Evolutionary conservation across 2,797 vertebrate species (phyloP), one percentile per base, ranked within the genome.

Genomic region (Phoxinus dragarum): DNA sequence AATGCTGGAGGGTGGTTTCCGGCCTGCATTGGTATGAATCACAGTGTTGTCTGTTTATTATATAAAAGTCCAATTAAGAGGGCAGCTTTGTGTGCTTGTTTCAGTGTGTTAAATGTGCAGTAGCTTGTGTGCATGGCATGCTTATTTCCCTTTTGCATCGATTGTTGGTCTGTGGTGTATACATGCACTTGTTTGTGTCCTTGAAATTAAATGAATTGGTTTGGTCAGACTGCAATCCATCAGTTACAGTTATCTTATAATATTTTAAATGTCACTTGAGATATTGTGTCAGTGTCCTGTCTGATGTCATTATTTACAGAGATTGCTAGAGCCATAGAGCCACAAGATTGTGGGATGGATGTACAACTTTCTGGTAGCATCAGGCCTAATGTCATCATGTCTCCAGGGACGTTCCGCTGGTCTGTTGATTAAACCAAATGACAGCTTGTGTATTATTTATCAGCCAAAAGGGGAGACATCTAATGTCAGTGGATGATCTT

Each of bases 361-460:
- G 21, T 75, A 38, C 36, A 12, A 34, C 7, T 76, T n/a, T 42
- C 61, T 80, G 34, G 14, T 61, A 42, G 21, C 8, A 66, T 77
- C 14, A 23, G 47, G 38, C 34, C 38, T 81, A 76, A 76, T 86
- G 79, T 86, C 84, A 67, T 31, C 9, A 31, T 75, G 19, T 68
- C 78, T 81, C 71, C 31, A 56, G 84, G 59, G 79, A 81, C 3
- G 9, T 36, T 11, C 40, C 16, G 16, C 44, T 74, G 47, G 12
- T 67, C 79, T 81, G 61, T 36, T 27, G 42, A 67, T 86, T 74
- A 47, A 81, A 67, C 71, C 38, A 68, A 56, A 64, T 73, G 19
- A 66, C 59, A 59, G 38, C 23, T 69, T 42, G 40, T 64, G 12
- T 52, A 82, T 86, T 86, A 61, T 82, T 82, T 69, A 77, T 67